These are phyloP conservation scores for Dryobota labecula DNA, from an alignment of 2,888 invertebrate genomes.

Conservation along the genomic window DNA sequence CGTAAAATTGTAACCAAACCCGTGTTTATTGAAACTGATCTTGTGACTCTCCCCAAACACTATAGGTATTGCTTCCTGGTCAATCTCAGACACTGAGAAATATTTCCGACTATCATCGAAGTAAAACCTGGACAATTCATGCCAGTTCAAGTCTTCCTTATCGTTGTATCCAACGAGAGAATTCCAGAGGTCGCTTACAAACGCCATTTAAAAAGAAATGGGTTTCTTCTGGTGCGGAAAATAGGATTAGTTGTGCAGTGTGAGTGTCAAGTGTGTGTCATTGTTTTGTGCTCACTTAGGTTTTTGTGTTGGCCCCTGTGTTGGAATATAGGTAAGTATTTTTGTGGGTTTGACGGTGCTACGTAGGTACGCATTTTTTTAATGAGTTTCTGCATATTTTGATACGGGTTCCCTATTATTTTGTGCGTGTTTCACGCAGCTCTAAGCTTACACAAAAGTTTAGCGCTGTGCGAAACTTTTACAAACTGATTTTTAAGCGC, in stretches of 20 bases:
- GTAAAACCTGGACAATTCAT: constrained; percentile 88
- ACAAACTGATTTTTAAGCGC: neutral
- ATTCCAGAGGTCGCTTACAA: constrained; percentile 88
- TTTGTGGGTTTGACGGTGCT: constrained; percentile 39
- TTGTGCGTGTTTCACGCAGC: neutral
- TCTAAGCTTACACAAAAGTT: neutral
- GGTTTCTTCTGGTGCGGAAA: constrained; percentile 62
- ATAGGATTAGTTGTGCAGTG: constrained; percentile 59
- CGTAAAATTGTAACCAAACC: constrained; percentile 89
- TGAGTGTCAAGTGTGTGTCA: constrained; percentile 48
- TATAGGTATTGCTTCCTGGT: constrained; percentile 91
- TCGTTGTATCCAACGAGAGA: constrained; percentile 86
- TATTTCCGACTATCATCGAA: constrained; percentile 91
- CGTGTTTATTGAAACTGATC: constrained; percentile 85
- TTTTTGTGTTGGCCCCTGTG: constrained; percentile 41
- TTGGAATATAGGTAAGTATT: neutral
- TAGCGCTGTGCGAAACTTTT: neutral
- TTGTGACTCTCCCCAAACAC: constrained; percentile 90
- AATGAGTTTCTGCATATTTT: neutral
- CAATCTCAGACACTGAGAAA: constrained; percentile 92
- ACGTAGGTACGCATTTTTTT: neutral
- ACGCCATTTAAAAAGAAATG: constrained; percentile 84
- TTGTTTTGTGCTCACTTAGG: constrained; percentile 36
- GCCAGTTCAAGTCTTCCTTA: constrained; percentile 80
- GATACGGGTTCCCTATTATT: neutral